Base-by-base conservation (phyloP, 1,140 invertebrate species). In the Globodera ellingtonae region DNA sequence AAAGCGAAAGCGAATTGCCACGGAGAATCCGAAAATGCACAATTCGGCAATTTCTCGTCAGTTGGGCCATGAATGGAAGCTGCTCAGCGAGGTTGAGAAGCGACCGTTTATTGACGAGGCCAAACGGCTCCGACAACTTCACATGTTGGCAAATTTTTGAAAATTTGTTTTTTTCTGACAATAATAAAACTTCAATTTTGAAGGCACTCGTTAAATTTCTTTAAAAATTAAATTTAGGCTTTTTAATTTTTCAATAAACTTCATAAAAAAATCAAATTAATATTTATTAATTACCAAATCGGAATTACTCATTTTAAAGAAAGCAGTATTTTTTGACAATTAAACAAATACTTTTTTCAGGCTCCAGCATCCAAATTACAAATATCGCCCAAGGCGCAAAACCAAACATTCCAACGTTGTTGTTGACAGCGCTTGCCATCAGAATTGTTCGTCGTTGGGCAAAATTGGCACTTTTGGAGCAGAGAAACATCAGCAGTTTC, bases 51-150 rank as follows among this genome's bases (percentile, higher is more conserved):
- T 98, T 83, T 95, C 94, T 56, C 97, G 97, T 90, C 91, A 95
- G 65, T 91, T 98, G 24, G 96, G 98, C 4, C 95, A 96, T 56
- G 97, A 96, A 91, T 98, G 96, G 96, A 93, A 95, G 84, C 93
- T 94, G 48, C 91, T 98, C 81, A 95, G 94, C n/a, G 97, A 98
- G 90, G 93, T 94, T 76, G 95, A 98, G 88, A 98, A 98, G 91
- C 91, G 96, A 82, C 97, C 97, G 6, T 99, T 98, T 91, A 98
- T 98, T 81, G 97, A 98, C 89, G 95, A 98, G 90, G 95, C 95
- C 9, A 96, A 96, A 89, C 91, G 94, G 82, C 92, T 96, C 79
- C 90, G 95, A 24, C 94, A 94, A 0, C 90, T 94, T 86, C 95
- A 96, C 91, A 95, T 96, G 94, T 79, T n/a, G n/a, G 46, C 7